Percentiles rank a stretch among this genome's conserved stretches.
Conservation (phyloP, 2,113 vertebrate genomes). For the Epinephelus fuscoguttatus region DNA sequence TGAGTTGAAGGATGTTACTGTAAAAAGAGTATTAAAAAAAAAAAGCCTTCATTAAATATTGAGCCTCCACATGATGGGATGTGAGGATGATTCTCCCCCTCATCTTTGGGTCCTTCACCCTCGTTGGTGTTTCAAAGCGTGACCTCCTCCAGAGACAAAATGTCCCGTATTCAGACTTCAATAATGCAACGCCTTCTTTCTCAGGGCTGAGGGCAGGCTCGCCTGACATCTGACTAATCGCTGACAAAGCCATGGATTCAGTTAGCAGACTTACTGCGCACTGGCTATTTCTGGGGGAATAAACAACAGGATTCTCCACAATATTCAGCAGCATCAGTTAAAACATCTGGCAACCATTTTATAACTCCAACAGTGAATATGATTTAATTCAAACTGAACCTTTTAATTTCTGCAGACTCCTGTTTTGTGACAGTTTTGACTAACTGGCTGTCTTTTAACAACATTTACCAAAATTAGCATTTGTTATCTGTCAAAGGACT, state of each 20-base stretch:
- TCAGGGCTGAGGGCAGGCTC: constrained; percentile 12
- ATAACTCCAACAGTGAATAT: neutral
- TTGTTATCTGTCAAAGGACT: constrained; percentile 41
- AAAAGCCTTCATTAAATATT: constrained; percentile 63
- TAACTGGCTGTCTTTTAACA: neutral
- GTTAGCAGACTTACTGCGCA: constrained; percentile 19
- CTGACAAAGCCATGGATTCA: constrained; percentile 40
- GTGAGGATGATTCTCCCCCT: constrained; percentile 39
- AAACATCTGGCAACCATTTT: constrained; percentile 9
- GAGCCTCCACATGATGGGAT: constrained; percentile 49
- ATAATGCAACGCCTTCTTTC: constrained; percentile 56
- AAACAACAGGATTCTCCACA: constrained; percentile 11
- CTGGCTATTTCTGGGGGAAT: constrained; percentile 28
- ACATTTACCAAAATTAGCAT: constrained; percentile 30
- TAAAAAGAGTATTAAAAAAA: constrained; percentile 25
- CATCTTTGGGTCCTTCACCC: constrained; percentile 31
- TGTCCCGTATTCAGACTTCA: constrained; percentile 64
- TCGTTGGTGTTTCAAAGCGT: constrained; percentile 44
- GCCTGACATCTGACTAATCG: constrained; percentile 64
- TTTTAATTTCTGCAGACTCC: constrained; percentile 2
- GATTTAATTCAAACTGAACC: neutral
- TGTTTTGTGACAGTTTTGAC: constrained; percentile 41
- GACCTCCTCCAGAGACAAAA: constrained; percentile 64
- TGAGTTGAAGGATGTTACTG: constrained; percentile 19
- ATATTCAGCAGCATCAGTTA: neutral